Percentiles rank a stretch among this genome's conserved stretches.
Evolutionary conservation across 2,888 invertebrate species (phyloP).

Genomic region (Calameuta pallipes): DNA sequence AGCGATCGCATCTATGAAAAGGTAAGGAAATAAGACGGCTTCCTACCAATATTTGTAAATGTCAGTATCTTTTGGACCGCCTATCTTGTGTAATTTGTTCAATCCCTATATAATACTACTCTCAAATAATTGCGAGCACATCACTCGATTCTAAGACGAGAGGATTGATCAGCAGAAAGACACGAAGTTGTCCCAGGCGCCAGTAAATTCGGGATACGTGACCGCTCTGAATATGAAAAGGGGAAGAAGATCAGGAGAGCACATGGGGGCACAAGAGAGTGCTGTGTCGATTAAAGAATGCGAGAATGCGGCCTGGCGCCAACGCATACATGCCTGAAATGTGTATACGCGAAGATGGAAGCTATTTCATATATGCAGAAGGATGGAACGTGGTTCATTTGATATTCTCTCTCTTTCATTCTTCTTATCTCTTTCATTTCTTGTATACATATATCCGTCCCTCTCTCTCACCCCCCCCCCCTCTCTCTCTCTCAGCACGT

Average conservation of each 20-base stretch:
- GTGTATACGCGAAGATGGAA: slow-evolving; percentile 22
- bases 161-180: not conserved
- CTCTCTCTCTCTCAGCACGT: slow-evolving; percentile 19
- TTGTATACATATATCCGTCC: not conserved
- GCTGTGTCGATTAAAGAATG: slow-evolving; percentile 53
- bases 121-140: not conserved
- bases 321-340: slow-evolving; percentile 40
- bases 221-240: slow-evolving; percentile 19
- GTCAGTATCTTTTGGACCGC: not conserved
- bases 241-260: slow-evolving; percentile 11
- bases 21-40: not conserved
- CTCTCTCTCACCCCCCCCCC: not conserved
- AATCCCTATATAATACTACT: not conserved
- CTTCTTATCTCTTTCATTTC: too few species aligned
- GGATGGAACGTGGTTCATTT: not conserved
- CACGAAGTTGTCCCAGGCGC: not conserved
- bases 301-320: slow-evolving; percentile 65
- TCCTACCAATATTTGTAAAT: not conserved
- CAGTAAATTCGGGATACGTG: slow-evolving; percentile 11
- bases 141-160: not conserved
- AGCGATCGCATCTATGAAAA: not conserved
- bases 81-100: not conserved
- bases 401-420: not conserved
- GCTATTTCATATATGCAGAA: not conserved
- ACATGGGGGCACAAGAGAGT: slow-evolving; percentile 10